Evolutionary conservation across 30 jellyfish, hydroid and myxozoan species (phyloP).

Genomic region (Turritopsis rubra): DNA sequence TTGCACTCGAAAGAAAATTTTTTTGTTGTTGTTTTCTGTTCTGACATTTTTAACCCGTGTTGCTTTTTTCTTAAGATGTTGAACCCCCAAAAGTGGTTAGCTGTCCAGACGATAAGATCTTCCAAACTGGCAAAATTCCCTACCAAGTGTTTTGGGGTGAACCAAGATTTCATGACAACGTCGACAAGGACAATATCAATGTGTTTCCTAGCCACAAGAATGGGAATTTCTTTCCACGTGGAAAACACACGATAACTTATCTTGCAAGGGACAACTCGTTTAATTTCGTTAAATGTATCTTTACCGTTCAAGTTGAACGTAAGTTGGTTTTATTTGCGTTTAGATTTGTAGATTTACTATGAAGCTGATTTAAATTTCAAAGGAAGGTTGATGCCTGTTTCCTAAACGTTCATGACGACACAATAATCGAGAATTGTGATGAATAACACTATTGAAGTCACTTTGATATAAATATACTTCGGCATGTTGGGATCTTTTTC

Average conservation of each 20-base stretch:
- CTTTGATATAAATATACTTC: no score
- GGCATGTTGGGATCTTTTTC: no score
- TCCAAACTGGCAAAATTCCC: slow-evolving; percentile 45
- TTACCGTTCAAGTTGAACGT: slow-evolving; percentile 72
- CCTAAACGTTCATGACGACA: no score
- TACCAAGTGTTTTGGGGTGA: slow-evolving; percentile 60
- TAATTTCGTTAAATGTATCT: slow-evolving; percentile 68
- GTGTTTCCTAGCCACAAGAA: slow-evolving; percentile 46
- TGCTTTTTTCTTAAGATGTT: slow-evolving; percentile 32
- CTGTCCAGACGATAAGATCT: slow-evolving; percentile 60
- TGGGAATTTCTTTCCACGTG: slow-evolving; percentile 57
- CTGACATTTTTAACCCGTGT: neutral
- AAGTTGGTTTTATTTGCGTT: slow-evolving; percentile 2
- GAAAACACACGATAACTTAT: slow-evolving; percentile 38
- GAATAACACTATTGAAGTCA: no score
- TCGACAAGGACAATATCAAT: slow-evolving; percentile 38
- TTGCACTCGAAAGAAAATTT: neutral
- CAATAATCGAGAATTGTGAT: no score
- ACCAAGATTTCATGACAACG: slow-evolving; percentile 78
- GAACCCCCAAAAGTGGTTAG: slow-evolving; percentile 78
- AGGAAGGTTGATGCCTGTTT: no score
- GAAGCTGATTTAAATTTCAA: no score
- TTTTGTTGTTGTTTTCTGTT: neutral
- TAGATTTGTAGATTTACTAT: neutral
- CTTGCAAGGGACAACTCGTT: slow-evolving; percentile 51